phyloP scores from a whole-genome alignment of 2,888 invertebrate genomes.

The Platycnemis pennipes region DNA sequence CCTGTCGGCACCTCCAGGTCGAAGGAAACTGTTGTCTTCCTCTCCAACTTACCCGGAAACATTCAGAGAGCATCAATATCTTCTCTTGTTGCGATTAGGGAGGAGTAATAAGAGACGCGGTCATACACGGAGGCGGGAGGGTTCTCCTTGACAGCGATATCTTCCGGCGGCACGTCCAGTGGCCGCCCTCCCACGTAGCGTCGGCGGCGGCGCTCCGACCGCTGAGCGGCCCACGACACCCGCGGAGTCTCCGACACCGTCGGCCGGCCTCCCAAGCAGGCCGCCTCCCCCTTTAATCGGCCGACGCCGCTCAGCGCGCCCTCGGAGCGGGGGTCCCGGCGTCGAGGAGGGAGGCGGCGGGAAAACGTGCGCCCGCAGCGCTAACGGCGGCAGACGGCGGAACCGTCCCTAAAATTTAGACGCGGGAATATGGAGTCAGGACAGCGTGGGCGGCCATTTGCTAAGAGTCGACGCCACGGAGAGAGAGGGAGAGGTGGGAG shows the following conservation, averaged over 20 bases:
- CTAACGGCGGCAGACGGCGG: constrained; percentile 33
- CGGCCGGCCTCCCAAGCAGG: background rate
- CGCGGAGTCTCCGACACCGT: background rate
- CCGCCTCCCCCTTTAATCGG: constrained; percentile 24
- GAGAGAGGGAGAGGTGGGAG: background rate
- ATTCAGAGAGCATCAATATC: no score
- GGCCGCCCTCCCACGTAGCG: background rate
- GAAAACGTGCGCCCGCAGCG: constrained; percentile 17
- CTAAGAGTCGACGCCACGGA: background rate
- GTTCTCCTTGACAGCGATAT: no score
- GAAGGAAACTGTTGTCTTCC: no score
- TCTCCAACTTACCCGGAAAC: no score
- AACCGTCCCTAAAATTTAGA: constrained; percentile 32
- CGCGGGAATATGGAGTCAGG: constrained; percentile 39
- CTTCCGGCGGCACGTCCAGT: background rate
- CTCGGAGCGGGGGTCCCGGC: background rate
- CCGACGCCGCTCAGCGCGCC: background rate
- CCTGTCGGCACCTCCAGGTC: no score
- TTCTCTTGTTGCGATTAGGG: no score
- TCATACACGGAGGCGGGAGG: no score
- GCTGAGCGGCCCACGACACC: background rate
- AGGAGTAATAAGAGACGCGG: no score
- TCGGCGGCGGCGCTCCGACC: background rate
- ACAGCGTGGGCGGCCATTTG: constrained; percentile 43
- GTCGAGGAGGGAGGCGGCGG: background rate